These are phyloP conservation scores for Sebastes diaconus DNA, from an alignment of 2,797 vertebrate species.

Conservation along the genomic window DNA sequence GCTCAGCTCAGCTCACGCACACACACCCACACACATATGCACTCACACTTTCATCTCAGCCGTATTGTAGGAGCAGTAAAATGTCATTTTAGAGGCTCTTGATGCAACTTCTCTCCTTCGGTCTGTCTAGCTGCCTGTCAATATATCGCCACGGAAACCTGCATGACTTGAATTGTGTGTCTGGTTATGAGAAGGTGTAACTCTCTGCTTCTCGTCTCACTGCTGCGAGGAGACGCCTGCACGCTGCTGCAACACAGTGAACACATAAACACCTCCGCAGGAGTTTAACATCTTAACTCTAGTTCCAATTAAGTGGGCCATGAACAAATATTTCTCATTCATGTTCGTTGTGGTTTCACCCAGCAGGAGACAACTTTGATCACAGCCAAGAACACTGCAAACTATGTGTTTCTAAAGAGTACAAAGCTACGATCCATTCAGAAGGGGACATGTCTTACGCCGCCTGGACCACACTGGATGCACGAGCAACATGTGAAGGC, in stretches of 20 bases:
- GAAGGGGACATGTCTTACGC: background rate
- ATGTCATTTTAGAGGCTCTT: constrained; percentile 48
- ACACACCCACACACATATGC: background rate
- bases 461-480: too few relatives aligned
- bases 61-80: constrained; percentile 32
- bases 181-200: background rate
- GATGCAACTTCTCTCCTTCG: constrained; percentile 26
- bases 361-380: background rate
- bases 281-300: background rate
- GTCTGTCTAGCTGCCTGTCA: constrained; percentile 28
- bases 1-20: background rate
- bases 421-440: too few relatives aligned
- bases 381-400: background rate
- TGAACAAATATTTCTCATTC: background rate
- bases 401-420: background rate
- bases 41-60: constrained; percentile 24
- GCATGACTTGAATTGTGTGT: constrained; percentile 1
- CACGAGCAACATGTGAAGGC: too few relatives aligned
- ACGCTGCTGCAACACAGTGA: constrained; percentile 2
- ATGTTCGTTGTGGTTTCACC: background rate
- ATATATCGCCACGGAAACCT: constrained; percentile 37
- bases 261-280: constrained; percentile 15
- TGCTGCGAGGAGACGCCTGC: background rate
- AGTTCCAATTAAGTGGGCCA: background rate
- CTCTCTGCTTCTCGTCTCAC: background rate